These are phyloP conservation scores for Myoxocephalus aenaeus DNA, from an alignment of 2,797 vertebrate species.

Conservation along the genomic window DNA sequence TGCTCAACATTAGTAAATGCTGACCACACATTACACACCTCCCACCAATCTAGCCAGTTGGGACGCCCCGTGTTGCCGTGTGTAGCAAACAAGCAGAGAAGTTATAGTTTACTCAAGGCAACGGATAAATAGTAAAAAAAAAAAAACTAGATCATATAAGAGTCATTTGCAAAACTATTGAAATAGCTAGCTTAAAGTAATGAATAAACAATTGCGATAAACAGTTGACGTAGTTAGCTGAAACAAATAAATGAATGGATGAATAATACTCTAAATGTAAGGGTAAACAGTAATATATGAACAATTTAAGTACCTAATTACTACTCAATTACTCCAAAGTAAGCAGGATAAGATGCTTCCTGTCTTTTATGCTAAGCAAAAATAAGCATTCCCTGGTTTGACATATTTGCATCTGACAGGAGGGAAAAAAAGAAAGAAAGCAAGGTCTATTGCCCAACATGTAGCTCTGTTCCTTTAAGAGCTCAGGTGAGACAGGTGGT, in stretches of 20 bases:
- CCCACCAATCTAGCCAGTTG: too few species aligned
- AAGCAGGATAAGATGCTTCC: not conserved
- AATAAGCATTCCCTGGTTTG: not conserved
- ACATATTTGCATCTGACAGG: not conserved
- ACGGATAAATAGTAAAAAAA: too few species aligned
- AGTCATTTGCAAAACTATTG: not conserved
- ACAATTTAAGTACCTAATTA: not conserved
- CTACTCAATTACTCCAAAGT: not conserved
- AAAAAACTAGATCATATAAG: not conserved
- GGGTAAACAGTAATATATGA: not conserved
- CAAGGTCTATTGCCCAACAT: not conserved
- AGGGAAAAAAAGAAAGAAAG: not conserved
- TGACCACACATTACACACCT: too few species aligned
- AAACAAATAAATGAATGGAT: not conserved
- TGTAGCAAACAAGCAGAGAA: too few species aligned
- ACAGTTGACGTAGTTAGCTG: not conserved
- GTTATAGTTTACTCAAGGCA: not conserved
- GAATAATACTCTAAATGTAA: too few species aligned
- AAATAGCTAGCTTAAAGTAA: not conserved
- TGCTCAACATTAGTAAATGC: not conserved
- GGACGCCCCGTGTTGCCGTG: too few species aligned
- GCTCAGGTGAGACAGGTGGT: slow-evolving; percentile 40
- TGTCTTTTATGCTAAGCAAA: not conserved
- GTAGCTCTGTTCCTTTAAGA: slow-evolving; percentile 37
- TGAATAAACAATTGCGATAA: not conserved